Evolutionary conservation across 2,113 vertebrate genomes (phyloP).

Genomic region (Sturnira hondurensis): DNA sequence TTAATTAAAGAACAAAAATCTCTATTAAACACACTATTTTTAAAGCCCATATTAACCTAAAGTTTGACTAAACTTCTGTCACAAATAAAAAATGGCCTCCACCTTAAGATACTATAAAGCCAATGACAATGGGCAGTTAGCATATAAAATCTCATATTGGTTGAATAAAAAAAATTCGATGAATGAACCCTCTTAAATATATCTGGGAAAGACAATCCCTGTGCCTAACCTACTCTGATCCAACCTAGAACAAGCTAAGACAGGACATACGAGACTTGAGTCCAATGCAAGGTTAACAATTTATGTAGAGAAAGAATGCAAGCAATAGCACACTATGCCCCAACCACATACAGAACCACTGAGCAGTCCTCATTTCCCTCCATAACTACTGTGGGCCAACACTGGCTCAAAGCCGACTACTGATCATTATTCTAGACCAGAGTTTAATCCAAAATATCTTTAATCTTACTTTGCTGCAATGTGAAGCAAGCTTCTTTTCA

Average conservation of each 20-base stretch:
- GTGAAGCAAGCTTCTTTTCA: constrained; percentile 98
- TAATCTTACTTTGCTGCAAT: constrained; percentile 97
- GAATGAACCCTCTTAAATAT: neutral
- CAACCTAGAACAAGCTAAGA: neutral
- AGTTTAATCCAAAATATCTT: neutral
- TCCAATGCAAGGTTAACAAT: neutral
- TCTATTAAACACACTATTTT: constrained; percentile 20
- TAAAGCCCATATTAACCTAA: neutral
- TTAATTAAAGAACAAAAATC: constrained; percentile 30
- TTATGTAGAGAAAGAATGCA: neutral
- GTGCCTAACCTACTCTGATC: neutral
- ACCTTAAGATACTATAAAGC: neutral
- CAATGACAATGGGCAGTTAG: neutral
- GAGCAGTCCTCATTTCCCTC: neutral
- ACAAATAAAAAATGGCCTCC: constrained; percentile 2
- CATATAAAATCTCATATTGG: neutral
- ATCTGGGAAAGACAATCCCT: neutral
- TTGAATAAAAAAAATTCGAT: neutral
- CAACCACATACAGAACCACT: neutral
- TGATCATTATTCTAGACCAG: neutral
- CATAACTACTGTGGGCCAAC: neutral
- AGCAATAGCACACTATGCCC: neutral
- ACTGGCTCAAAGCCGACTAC: neutral
- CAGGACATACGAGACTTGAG: neutral
- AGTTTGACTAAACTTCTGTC: constrained; percentile 32